phyloP scores from a whole-genome alignment of 2,797 vertebrate genomes.

The Manis javanica region DNA sequence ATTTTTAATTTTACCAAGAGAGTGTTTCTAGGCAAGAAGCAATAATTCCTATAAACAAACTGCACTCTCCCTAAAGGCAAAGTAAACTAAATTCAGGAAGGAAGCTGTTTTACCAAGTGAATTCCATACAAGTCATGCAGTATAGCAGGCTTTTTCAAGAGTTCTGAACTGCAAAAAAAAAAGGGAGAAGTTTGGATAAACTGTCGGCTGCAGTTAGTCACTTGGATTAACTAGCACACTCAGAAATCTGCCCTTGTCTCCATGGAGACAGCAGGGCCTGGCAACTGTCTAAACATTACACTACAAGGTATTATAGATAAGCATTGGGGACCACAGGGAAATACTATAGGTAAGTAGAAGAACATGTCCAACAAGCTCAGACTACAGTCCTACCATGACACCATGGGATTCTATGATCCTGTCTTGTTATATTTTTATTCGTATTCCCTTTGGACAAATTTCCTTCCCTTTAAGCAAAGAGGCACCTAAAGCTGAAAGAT shows the following conservation, averaged over 20 bases:
- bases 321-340: background rate
- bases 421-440: slow-evolving; percentile 32
- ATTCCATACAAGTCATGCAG: background rate
- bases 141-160: background rate
- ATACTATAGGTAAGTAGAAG: background rate
- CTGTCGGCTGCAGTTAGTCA: background rate
- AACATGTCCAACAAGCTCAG: too few species aligned
- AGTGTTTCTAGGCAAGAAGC: slow-evolving; percentile 59
- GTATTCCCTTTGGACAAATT: slow-evolving; percentile 12
- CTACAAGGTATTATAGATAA: slow-evolving; percentile 6
- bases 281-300: slow-evolving; percentile 56
- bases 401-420: background rate
- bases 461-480: slow-evolving; percentile 36
- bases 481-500: slow-evolving; percentile 28
- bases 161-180: background rate
- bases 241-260: slow-evolving; percentile 42
- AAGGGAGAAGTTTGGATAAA: background rate
- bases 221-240: slow-evolving; percentile 43
- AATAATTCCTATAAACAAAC: slow-evolving; percentile 55
- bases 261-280: background rate
- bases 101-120: slow-evolving; percentile 40
- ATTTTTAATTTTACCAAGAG: slow-evolving; percentile 54
- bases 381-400: background rate
- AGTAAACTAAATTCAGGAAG: slow-evolving; percentile 59
- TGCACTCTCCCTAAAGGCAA: background rate